These are phyloP conservation scores for Serilophus lunatus DNA, from an alignment of 2,113 vertebrate genomes.

Conservation along the genomic window DNA sequence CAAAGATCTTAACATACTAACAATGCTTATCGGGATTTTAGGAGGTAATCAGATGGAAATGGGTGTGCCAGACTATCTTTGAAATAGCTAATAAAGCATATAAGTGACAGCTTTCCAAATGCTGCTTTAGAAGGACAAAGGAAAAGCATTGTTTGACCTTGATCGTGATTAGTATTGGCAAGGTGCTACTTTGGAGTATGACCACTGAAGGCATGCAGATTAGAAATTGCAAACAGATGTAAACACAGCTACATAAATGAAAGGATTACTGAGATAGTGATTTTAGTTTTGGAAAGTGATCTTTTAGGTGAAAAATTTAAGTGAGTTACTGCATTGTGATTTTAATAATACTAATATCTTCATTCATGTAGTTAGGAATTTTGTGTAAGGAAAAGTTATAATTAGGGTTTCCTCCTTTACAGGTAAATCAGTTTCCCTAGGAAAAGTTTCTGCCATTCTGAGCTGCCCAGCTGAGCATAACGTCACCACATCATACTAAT, in stretches of 20 bases:
- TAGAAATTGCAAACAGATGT: background rate
- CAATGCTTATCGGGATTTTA: background rate
- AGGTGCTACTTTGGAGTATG: background rate
- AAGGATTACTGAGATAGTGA: background rate
- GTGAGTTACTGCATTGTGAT: background rate
- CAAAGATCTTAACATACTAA: background rate
- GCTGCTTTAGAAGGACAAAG: background rate
- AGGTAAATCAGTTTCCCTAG: background rate
- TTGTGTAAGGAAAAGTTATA: background rate
- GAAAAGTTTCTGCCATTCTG: background rate
- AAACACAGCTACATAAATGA: background rate
- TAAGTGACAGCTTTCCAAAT: background rate
- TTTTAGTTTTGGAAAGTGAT: background rate
- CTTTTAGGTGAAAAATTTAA: background rate
- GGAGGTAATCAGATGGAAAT: background rate
- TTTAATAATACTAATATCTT: background rate
- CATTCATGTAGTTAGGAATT: background rate
- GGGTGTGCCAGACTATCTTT: background rate
- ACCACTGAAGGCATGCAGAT: background rate
- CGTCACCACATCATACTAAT: fast-evolving
- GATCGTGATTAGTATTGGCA: background rate
- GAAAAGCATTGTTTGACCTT: background rate
- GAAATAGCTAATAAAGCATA: background rate
- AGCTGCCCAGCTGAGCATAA: background rate
- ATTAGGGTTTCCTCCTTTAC: background rate